These are phyloP conservation scores for Sebastes iracundus DNA, from an alignment of 2,797 vertebrate genomes.

Conservation along the genomic window DNA sequence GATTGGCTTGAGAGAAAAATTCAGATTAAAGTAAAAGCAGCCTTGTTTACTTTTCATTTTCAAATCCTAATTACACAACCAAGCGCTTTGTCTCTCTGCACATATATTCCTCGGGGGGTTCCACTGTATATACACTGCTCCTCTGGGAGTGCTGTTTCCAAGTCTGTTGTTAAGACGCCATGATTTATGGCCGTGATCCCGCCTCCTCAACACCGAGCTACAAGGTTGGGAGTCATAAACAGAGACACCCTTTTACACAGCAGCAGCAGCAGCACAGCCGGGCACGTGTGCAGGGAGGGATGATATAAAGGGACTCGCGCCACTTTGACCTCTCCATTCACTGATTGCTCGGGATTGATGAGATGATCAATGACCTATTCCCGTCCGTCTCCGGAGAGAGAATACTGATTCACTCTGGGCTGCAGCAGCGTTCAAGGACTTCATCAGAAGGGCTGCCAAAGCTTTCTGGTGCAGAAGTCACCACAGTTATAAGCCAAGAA, in stretches of 20 bases:
- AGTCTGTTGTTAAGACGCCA: constrained; percentile 17
- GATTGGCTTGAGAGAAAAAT: too few relatives aligned
- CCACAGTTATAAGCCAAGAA: constrained; percentile 15
- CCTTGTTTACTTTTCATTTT: background rate
- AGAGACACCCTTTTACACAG: constrained; percentile 7
- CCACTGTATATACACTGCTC: background rate
- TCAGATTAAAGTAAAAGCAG: background rate
- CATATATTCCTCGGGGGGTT: background rate
- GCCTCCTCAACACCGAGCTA: constrained; percentile 22
- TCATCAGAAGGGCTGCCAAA: constrained; percentile 8
- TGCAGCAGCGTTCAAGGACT: constrained; percentile 32
- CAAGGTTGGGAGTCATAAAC: constrained; percentile 39
- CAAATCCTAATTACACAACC: background rate
- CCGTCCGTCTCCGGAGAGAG: constrained; percentile 20
- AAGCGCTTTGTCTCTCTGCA: background rate
- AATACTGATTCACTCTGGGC: constrained; percentile 36
- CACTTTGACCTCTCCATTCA: constrained; percentile 28
- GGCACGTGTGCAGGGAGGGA: background rate
- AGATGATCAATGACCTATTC: constrained; percentile 64
- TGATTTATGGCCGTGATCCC: constrained; percentile 46
- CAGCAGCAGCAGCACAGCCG: background rate
- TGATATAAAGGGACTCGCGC: background rate
- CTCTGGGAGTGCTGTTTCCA: constrained; percentile 23
- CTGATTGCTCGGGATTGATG: constrained; percentile 58
- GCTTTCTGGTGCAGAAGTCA: constrained; percentile 11